Base-by-base conservation (phyloP, 35 echinoderm and acorn worm species). In the Lytechinus pictus region DNA sequence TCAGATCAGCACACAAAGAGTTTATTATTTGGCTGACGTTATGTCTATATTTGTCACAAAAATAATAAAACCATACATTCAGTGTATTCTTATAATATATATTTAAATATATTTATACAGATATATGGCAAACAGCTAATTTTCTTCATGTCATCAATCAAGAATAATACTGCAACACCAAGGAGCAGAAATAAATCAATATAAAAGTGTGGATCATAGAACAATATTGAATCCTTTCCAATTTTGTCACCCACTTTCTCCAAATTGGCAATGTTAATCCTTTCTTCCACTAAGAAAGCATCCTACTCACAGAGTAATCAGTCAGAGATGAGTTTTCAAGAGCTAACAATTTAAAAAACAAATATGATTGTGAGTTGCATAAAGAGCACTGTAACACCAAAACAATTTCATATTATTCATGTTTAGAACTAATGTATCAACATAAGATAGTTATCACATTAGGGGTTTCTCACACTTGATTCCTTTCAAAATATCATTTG, bases 11-110 rank as follows among this genome's bases (percentile, higher is more conserved):
- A 79, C 66, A 79, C 66, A 79, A 24, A 19, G 2, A 44, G 33
- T 79, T 16, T 54, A 90, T 93, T 55, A 13, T 93, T 93, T 57
- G 92, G 92, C 92, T 93, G 92, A 93, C 55, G 21, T 93, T 54
- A 93, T 57, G 92, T 57, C 92, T 93, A 53, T 93, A 93, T 93
- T 93, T 93, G 92, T 93, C 92, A 93, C 92, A 93, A 93, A 93
- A 93, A 93, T 93, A 93, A 93, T 93, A 93, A 93, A 93, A 93
- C 92, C 92, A 93, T 93, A 93, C 92, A 93, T 93, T 93, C 57
- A 93, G 92, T 93, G 92, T 93, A 93, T 93, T 79, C 54, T 93
- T 57, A 93, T 93, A 93, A 93, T 93, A 93, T 93, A 93, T 93
- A 90, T 93, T 93, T 93, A 93, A 28, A 93, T 93, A 93, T 93